A percentile compares a stretch with the other conserved stretches of the same genome.
Conservation (phyloP, 2,888 invertebrate genomes). For the Polylopha cassiicola region DNA sequence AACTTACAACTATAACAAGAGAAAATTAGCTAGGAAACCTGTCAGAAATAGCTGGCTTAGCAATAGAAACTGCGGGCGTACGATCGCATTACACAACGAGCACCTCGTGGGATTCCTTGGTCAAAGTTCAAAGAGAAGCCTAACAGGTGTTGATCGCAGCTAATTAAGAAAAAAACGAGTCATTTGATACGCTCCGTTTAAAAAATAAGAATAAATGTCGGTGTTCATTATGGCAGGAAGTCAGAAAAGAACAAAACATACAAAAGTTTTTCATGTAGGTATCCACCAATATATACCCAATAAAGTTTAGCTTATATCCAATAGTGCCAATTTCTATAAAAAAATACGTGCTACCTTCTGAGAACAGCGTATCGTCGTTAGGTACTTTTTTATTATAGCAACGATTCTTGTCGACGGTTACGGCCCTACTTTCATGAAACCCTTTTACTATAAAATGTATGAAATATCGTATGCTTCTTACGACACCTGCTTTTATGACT, state of each 20-base stretch:
- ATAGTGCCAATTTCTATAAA: too few relatives aligned
- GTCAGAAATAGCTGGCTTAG: constrained; percentile 42
- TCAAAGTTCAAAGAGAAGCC: constrained; percentile 69
- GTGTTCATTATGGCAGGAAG: too few relatives aligned
- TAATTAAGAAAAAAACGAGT: constrained; percentile 56
- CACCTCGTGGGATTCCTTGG: constrained; percentile 60
- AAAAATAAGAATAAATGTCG: constrained; percentile 2
- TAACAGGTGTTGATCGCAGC: constrained; percentile 48
- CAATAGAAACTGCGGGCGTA: constrained; percentile 33
- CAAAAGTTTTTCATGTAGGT: too few relatives aligned
- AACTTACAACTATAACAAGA: constrained; percentile 26
- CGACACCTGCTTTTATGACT: constrained; percentile 33
- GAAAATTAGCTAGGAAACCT: constrained; percentile 41
- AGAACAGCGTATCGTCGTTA: too few relatives aligned
- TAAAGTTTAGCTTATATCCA: too few relatives aligned
- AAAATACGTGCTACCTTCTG: too few relatives aligned
- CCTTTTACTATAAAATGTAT: constrained; percentile 41
- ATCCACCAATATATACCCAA: too few relatives aligned
- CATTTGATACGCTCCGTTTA: constrained; percentile 36
- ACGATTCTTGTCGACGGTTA: constrained; percentile 32
- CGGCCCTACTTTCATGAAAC: constrained; percentile 34
- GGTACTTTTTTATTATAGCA: constrained; percentile 31
- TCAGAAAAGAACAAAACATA: too few relatives aligned
- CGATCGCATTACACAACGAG: constrained; percentile 61
- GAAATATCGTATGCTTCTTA: constrained; percentile 31